phyloP scores from a whole-genome alignment of 2,888 invertebrate genomes.

The Conomelus anceps region DNA sequence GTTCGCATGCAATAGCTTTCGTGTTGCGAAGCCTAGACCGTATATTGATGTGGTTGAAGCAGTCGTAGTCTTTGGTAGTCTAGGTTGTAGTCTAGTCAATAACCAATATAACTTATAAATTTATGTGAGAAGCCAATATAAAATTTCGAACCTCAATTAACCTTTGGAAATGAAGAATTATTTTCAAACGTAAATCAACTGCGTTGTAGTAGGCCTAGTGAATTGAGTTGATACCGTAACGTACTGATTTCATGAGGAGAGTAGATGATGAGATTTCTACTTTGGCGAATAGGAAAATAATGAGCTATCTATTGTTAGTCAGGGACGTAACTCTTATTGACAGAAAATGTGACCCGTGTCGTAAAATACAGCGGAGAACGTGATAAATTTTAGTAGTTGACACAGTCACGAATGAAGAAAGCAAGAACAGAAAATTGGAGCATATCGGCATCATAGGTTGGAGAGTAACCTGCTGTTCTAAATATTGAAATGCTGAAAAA shows the following conservation, averaged over 20 bases:
- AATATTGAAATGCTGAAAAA: background rate
- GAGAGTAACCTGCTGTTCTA: background rate
- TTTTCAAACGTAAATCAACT: background rate
- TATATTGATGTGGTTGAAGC: no score
- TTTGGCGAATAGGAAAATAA: background rate
- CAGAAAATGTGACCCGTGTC: background rate
- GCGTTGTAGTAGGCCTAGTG: background rate
- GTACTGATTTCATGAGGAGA: background rate
- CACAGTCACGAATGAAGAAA: background rate
- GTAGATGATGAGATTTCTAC: background rate
- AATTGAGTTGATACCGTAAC: background rate
- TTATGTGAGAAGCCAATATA: background rate
- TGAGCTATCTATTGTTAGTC: background rate
- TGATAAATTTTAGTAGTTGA: background rate
- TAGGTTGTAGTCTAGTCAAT: no score
- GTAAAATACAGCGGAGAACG: background rate
- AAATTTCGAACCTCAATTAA: background rate
- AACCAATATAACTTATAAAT: background rate
- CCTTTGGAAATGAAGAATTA: background rate
- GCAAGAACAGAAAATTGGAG: background rate
- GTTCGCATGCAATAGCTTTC: no score
- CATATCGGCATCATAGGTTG: no score
- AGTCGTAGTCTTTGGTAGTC: background rate
- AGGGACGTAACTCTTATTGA: background rate
- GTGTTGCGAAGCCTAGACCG: no score